Evolutionary conservation across 2,888 invertebrate genomes (phyloP), one percentile per base, ranked within the genome.

Genomic region (Neria commutata): DNA sequence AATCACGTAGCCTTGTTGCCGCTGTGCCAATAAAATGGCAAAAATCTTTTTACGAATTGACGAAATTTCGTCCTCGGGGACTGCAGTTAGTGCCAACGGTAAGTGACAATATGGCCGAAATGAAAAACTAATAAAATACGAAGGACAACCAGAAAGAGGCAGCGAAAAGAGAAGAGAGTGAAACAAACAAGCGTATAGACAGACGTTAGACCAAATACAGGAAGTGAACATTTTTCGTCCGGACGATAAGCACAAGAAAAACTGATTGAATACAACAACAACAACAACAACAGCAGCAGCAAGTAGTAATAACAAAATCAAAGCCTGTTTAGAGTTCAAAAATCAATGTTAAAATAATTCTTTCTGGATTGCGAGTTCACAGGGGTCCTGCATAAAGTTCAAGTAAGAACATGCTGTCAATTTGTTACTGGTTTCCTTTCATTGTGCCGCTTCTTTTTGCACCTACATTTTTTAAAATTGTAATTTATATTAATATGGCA

Each of bases 101-200:
- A 47, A 54, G 56, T 34, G 52, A 57, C 68, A 68, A 67, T 66
- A 63, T 63, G 61, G 68, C 60, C 62, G 63, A 68, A 68, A 68
- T 67, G 60, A 61, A 65, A 65, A 65, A 64, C 62, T 68, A 68
- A 68, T 68, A 65, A 67, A 68, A 68, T 63, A 58, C 61, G 55
- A 62, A 51, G 46, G 23, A n/a, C 10, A 25, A 34, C 25, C 11
- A 25, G 50, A 25, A 49, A 57, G 37, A 25, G 16, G 26, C 37
- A 47, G 19, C 21, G 21, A 52, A 56, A 60, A 45, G 40, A 47
- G 51, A 59, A 56, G 56, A 52, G 48, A 49, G 53, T 57, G 59
- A 45, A 51, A 11, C 58, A 54, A 62, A 56, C 56, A 54, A 59
- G 55, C 50, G 65, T 40, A 42, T 34, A 48, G 42, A 47, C 40